Conservation (phyloP, 2,888 invertebrate species). For the Sarcophaga rosellei region DNA sequence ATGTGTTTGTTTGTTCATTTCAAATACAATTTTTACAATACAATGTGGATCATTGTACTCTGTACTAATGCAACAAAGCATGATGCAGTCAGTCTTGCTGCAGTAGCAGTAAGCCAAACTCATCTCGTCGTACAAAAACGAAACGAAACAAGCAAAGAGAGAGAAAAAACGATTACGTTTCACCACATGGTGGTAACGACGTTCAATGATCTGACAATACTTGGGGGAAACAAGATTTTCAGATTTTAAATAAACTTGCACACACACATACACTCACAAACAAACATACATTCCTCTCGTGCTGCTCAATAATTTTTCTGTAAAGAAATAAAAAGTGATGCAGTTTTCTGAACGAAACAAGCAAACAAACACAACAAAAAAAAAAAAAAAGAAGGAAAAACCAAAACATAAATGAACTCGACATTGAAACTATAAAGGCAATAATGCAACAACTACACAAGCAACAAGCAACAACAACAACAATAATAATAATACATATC, state of each 20-base stretch:
- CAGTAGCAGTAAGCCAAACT: neutral
- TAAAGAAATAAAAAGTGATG: conserved; percentile 63
- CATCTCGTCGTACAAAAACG: conserved; percentile 33
- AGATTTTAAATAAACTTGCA: conserved; percentile 11
- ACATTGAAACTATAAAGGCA: conserved; percentile 65
- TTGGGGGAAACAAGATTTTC: conserved; percentile 54
- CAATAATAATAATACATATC: neutral
- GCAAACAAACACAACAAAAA: too few relatives aligned
- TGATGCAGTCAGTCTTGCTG: conserved; percentile 22
- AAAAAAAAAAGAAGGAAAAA: neutral
- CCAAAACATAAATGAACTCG: conserved; percentile 62
- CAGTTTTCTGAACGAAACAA: neutral
- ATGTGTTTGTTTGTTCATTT: too few relatives aligned
- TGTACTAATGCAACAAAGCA: conserved; percentile 32
- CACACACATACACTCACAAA: neutral
- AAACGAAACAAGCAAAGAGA: neutral
- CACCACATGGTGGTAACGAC: conserved; percentile 61
- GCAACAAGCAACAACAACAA: conserved; percentile 18
- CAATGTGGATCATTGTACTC: conserved; percentile 60
- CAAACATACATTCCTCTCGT: neutral
- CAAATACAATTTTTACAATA: conserved; percentile 42
- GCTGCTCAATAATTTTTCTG: conserved; percentile 14
- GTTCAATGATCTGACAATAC: conserved; percentile 61
- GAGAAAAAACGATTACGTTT: conserved; percentile 49
- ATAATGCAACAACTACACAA: conserved; percentile 17